These are phyloP conservation scores for Mesodorylaimus sp. DNA, from an alignment of 2,888 invertebrate species.

Conservation along the genomic window DNA sequence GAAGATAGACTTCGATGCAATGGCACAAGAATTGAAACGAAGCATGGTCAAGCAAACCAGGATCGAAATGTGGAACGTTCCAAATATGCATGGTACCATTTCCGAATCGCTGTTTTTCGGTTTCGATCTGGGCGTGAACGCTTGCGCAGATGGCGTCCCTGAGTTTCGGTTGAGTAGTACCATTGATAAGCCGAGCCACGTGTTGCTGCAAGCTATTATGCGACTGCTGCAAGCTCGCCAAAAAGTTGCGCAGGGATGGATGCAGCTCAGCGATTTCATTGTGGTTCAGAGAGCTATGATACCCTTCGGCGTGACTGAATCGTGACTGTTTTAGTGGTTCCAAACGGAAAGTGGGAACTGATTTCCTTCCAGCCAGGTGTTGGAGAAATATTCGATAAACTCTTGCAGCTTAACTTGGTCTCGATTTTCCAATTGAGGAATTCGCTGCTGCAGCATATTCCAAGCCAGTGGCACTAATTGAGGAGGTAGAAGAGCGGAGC, in stretches of 20 bases:
- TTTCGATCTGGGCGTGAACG: neutral
- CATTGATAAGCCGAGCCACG: neutral
- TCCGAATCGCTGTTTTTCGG: neutral
- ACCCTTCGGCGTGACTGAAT: neutral
- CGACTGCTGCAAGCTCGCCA: neutral
- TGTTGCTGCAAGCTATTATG: neutral
- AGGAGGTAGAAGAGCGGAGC: neutral
- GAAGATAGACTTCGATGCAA: neutral
- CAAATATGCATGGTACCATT: neutral
- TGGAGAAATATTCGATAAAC: neutral
- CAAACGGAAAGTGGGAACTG: neutral
- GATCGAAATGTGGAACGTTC: neutral
- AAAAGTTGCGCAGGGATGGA: neutral
- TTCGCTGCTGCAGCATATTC: neutral
- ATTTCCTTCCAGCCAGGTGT: neutral
- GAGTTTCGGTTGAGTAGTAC: neutral
- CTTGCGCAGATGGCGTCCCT: neutral
- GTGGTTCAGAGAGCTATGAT: neutral
- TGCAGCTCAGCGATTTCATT: neutral
- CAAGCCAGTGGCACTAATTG: neutral
- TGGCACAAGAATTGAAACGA: neutral
- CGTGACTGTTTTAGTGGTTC: neutral
- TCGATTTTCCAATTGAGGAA: neutral
- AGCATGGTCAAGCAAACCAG: neutral
- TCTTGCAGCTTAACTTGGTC: neutral